A percentile compares a stretch with the other conserved stretches of the same genome.
These are phyloP conservation scores for Limnephilus rhombicus DNA, from an alignment of 2,888 invertebrate species.

Conservation along the genomic window DNA sequence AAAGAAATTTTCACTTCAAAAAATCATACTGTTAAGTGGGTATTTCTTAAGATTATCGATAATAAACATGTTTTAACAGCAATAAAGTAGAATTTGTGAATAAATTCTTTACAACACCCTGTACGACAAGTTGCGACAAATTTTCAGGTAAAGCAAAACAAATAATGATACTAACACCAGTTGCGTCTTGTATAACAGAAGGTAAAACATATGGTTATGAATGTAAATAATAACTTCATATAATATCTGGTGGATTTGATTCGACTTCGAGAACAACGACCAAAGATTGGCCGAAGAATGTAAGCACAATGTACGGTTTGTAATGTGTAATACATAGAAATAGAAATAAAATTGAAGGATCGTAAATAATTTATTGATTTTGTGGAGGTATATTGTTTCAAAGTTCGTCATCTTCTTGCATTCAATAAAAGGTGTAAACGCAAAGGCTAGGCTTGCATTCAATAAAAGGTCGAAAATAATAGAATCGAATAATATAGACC, in stretches of 20 bases:
- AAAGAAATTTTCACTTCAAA: too few relatives aligned
- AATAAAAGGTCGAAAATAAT: too few relatives aligned
- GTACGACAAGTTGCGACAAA: background rate
- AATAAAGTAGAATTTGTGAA: background rate
- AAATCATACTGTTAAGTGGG: too few relatives aligned
- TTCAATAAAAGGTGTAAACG: too few relatives aligned
- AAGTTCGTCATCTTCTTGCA: too few relatives aligned
- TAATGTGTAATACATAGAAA: background rate
- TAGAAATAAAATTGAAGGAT: too few relatives aligned
- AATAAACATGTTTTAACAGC: background rate
- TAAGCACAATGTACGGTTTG: background rate
- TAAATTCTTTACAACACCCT: background rate
- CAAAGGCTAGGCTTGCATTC: too few relatives aligned
- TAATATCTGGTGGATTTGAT: background rate
- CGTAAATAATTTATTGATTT: too few relatives aligned
- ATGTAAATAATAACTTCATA: background rate
- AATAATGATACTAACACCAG: background rate
- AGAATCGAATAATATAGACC: too few relatives aligned
- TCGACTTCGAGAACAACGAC: background rate
- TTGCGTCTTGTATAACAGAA: background rate
- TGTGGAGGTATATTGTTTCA: too few relatives aligned
- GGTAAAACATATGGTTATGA: constrained; percentile 4
- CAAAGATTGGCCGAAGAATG: background rate
- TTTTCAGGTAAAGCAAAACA: background rate
- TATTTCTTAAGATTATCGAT: too few relatives aligned